phyloP scores from a whole-genome alignment of 2,113 vertebrate genomes.

The Thalassarche chlororhynchos region DNA sequence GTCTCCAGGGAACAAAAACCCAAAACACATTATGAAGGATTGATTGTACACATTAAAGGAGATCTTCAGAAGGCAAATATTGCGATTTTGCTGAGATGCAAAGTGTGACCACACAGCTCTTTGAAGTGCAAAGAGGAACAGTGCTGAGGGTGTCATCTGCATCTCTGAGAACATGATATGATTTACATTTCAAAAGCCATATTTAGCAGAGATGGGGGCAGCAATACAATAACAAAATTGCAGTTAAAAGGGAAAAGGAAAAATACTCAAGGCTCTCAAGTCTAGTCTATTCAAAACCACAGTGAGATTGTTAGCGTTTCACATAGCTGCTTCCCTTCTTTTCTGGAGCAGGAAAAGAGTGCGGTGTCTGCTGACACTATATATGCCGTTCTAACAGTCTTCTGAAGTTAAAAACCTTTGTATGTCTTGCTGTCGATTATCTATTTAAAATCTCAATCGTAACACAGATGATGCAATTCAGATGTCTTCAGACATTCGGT shows the following conservation, averaged over 20 bases:
- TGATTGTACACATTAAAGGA: constrained; percentile 55
- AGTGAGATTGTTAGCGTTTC: constrained; percentile 40
- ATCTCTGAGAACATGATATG: constrained; percentile 46
- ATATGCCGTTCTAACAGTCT: neutral
- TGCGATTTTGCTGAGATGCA: constrained; percentile 76
- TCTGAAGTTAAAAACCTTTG: neutral
- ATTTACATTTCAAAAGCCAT: constrained; percentile 68
- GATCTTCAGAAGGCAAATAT: constrained; percentile 69
- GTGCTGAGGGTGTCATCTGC: constrained; percentile 60
- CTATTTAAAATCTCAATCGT: neutral
- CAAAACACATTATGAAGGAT: constrained; percentile 30
- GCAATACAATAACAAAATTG: constrained; percentile 69
- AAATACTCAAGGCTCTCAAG: constrained; percentile 47
- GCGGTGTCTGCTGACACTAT: neutral
- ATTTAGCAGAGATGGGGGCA: constrained; percentile 68
- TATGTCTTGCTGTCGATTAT: neutral
- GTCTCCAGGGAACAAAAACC: constrained; percentile 41
- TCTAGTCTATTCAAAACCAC: constrained; percentile 46
- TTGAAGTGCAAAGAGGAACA: constrained; percentile 73
- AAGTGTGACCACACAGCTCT: constrained; percentile 74
- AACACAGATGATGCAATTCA: neutral
- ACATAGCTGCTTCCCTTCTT: neutral
- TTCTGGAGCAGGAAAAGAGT: neutral
- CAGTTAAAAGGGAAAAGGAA: constrained; percentile 60
- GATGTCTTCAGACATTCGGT: neutral